Conservation (phyloP, 2,113 vertebrate genomes). For the Chloropsis hardwickii region DNA sequence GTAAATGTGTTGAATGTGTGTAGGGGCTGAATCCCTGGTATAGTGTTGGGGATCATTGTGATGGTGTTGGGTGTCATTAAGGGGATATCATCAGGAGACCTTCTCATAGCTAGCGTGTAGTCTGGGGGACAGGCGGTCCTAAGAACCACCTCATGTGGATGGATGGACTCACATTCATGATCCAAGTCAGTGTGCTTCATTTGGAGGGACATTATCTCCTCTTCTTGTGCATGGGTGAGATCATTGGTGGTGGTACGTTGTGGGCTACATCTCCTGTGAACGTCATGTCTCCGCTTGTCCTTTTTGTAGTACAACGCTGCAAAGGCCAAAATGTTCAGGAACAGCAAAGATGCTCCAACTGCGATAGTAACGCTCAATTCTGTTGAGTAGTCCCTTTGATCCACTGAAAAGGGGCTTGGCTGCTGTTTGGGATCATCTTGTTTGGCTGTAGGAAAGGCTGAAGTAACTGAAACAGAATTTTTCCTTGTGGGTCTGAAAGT, state of each 20-base stretch:
- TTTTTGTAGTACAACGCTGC: constrained; percentile 98
- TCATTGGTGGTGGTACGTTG: constrained; percentile 91
- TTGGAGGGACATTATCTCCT: constrained; percentile 99
- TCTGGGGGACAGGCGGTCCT: constrained; percentile 97
- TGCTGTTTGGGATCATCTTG: constrained; percentile 91
- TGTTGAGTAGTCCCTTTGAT: constrained; percentile 97
- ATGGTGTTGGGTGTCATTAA: constrained; percentile 99
- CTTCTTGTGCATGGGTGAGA: constrained; percentile 95
- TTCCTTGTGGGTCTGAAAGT: constrained; percentile 92
- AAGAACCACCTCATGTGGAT: constrained; percentile 95
- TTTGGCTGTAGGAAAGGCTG: constrained; percentile 91
- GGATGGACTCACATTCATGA: constrained; percentile 94
- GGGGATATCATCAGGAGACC: constrained; percentile 97
- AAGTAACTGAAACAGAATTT: constrained; percentile 87
- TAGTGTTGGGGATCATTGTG: constrained; percentile 98
- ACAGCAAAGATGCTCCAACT: constrained; percentile 93
- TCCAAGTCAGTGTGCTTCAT: constrained; percentile 99
- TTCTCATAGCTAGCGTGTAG: constrained; percentile 98
- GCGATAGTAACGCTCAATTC: constrained; percentile 97
- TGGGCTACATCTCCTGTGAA: constrained; percentile 93
- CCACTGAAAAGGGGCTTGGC: constrained; percentile 87
- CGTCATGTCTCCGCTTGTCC: constrained; percentile 95
- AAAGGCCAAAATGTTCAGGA: constrained; percentile 97
- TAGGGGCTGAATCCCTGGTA: constrained; percentile 92
- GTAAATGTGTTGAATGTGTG: constrained; percentile 96